These are phyloP conservation scores for Halichoeres trimaculatus DNA, from an alignment of 2,113 vertebrate species.

Conservation along the genomic window DNA sequence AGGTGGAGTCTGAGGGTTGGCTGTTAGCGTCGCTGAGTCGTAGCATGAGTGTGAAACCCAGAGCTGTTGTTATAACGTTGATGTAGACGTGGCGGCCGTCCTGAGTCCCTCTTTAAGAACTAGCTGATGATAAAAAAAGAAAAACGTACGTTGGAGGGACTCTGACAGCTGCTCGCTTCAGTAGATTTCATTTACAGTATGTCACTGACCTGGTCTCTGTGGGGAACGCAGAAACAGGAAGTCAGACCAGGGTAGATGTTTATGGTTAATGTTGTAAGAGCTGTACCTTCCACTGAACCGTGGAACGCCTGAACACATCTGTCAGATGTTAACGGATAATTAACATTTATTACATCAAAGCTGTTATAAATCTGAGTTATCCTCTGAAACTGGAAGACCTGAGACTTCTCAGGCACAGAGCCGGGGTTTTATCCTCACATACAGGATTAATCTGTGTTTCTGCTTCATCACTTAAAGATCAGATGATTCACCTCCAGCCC, in stretches of 20 bases:
- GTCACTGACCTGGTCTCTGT: slow-evolving; percentile 20
- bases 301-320: slow-evolving; percentile 45
- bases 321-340: slow-evolving; percentile 20
- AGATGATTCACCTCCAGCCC: slow-evolving; percentile 33
- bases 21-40: slow-evolving; percentile 13
- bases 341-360: slow-evolving; percentile 6
- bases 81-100: slow-evolving; percentile 42
- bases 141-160: background rate
- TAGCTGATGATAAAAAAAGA: background rate
- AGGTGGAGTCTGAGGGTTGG: slow-evolving; percentile 3
- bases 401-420: background rate
- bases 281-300: slow-evolving; percentile 60
- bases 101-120: background rate
- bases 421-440: too few relatives aligned
- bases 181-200: slow-evolving; percentile 12
- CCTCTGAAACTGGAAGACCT: background rate
- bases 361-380: slow-evolving; percentile 3
- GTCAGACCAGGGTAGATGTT: background rate
- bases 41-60: slow-evolving; percentile 67
- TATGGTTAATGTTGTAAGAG: slow-evolving; percentile 43
- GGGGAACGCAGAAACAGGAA: background rate
- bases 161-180: background rate
- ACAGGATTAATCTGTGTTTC: background rate
- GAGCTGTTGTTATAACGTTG: slow-evolving; percentile 34
- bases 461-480: background rate